Evolutionary conservation across 2,113 vertebrate species (phyloP).

Genomic region (Polypterus bichir): DNA sequence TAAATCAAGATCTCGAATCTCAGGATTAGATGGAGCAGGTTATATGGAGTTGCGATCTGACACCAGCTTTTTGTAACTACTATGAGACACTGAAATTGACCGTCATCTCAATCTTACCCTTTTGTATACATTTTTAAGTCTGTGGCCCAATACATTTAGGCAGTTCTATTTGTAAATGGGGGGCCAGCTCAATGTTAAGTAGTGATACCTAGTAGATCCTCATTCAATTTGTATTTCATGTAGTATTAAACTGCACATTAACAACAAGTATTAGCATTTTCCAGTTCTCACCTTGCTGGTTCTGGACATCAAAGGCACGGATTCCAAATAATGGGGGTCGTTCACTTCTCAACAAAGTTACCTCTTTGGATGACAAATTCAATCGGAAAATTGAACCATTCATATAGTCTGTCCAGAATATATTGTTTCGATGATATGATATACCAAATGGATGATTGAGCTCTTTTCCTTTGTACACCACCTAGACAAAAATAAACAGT

Average conservation of each 20-base stretch:
- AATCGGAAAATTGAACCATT: conserved; percentile 94
- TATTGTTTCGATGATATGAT: conserved; percentile 75
- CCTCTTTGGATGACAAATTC: conserved; percentile 70
- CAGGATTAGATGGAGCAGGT: too few relatives aligned
- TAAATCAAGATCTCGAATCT: too few relatives aligned
- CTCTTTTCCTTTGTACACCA: conserved; percentile 88
- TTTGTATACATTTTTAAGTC: too few relatives aligned
- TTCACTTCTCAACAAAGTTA: conserved; percentile 76
- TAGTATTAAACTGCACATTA: too few relatives aligned
- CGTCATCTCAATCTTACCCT: not conserved
- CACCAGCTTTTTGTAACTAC: conserved; percentile 1
- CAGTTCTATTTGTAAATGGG: too few relatives aligned
- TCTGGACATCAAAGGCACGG: conserved; percentile 81
- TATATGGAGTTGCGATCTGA: too few relatives aligned
- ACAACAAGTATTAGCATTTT: too few relatives aligned
- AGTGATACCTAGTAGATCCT: too few relatives aligned
- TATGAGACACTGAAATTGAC: conserved; percentile 4
- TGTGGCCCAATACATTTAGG: too few relatives aligned
- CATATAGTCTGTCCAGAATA: conserved; percentile 98
- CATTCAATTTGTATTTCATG: too few relatives aligned
- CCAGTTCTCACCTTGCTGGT: conserved; percentile 72
- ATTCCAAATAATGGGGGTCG: conserved; percentile 87
- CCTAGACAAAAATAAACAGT: conserved; percentile 42
- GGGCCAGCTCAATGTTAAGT: too few relatives aligned
- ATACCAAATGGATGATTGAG: conserved; percentile 94